These are phyloP conservation scores for Callipepla californica DNA, from an alignment of 2,113 vertebrate species.

Conservation along the genomic window DNA sequence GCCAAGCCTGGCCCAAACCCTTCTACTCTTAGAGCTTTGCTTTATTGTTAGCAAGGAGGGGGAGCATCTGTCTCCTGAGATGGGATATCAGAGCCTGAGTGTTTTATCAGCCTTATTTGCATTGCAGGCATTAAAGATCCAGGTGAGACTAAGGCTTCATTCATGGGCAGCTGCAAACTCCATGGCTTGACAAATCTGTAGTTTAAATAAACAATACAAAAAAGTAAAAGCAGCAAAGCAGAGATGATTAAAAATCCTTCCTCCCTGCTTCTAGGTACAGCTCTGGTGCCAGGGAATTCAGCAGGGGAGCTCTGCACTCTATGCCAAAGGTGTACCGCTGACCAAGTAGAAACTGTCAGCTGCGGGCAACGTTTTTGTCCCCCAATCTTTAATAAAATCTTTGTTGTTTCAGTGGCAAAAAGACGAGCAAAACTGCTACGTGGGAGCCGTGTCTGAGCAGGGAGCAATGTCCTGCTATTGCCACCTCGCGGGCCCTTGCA, in stretches of 20 bases:
- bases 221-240: background rate
- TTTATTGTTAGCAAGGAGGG: background rate
- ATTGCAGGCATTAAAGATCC: background rate
- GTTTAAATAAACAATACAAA: background rate
- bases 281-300: background rate
- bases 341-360: background rate
- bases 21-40: background rate
- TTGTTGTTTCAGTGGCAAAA: background rate
- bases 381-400: rapidly evolving
- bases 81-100: background rate
- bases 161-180: background rate
- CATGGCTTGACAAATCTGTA: rapidly evolving
- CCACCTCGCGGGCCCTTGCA: constrained; percentile 66
- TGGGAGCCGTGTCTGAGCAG: background rate
- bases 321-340: background rate
- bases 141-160: background rate
- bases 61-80: background rate
- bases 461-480: constrained; percentile 47
- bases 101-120: background rate
- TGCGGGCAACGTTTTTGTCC: background rate
- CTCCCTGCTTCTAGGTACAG: background rate
- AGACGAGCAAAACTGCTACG: rapidly evolving
- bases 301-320: background rate
- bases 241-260: background rate
- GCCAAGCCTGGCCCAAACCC: background rate